Percentiles rank a stretch among this genome's conserved stretches.
Conservation (phyloP, 2,888 invertebrate species). For the Drosophila meridiana region DNA sequence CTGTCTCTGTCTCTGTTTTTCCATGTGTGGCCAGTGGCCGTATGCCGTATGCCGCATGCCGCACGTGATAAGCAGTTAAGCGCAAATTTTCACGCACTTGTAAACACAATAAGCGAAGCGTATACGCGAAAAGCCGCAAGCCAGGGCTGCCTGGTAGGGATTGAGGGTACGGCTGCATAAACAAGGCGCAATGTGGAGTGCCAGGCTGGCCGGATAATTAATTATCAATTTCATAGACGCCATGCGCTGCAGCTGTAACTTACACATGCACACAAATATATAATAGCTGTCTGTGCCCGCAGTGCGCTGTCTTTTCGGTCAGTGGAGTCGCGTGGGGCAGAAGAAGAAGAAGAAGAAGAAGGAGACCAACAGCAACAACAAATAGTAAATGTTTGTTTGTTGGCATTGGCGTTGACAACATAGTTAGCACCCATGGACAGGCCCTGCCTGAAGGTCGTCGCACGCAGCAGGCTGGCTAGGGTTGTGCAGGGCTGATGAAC, state of each 20-base stretch:
- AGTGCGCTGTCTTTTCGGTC: slow-evolving; percentile 44
- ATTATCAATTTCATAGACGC: slow-evolving; percentile 76
- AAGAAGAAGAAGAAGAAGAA: slow-evolving; percentile 4
- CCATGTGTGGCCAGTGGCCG: slow-evolving; percentile 42
- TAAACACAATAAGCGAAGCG: slow-evolving; percentile 77
- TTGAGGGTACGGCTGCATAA: slow-evolving; percentile 16
- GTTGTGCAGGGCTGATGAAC: slow-evolving; percentile 8
- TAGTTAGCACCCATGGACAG: slow-evolving; percentile 38
- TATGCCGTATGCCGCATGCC: slow-evolving; percentile 45
- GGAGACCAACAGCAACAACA: slow-evolving; percentile 24
- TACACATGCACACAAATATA: slow-evolving; percentile 21
- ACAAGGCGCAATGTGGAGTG: slow-evolving; percentile 19
- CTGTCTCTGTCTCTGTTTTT: slow-evolving; percentile 20
- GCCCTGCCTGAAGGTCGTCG: slow-evolving; percentile 65
- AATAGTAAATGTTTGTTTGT: slow-evolving; percentile 31
- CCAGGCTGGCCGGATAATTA: slow-evolving; percentile 71
- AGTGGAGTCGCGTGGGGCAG: slow-evolving; percentile 32
- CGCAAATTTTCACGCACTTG: slow-evolving; percentile 80
- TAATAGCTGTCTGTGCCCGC: slow-evolving; percentile 14
- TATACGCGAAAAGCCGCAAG: slow-evolving; percentile 67
- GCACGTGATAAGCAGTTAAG: slow-evolving; percentile 78
- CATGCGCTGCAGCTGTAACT: slow-evolving; percentile 35
- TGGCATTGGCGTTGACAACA: slow-evolving; percentile 41
- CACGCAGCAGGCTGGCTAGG: slow-evolving; percentile 20
- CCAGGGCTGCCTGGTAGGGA: slow-evolving; percentile 20